Evolutionary conservation across 2,888 invertebrate species (phyloP).

Genomic region (Xestia rhomboidea): DNA sequence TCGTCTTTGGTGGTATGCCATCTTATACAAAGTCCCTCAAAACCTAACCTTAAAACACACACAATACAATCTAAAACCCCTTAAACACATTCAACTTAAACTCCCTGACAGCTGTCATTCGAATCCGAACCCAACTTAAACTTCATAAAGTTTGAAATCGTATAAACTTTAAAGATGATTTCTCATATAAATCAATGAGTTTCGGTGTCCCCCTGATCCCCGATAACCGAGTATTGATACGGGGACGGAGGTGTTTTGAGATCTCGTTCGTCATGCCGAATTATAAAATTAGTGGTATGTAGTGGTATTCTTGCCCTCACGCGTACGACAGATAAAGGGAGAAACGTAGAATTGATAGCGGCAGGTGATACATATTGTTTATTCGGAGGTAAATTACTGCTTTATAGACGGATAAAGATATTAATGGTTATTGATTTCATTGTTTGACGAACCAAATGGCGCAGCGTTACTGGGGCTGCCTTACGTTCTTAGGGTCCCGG

Average conservation of each 20-base stretch:
- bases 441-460: too few species aligned
- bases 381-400: slow-evolving; percentile 34
- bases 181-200: slow-evolving; percentile 80
- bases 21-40: slow-evolving; percentile 52
- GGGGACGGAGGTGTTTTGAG: slow-evolving; percentile 76
- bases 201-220: slow-evolving; percentile 77
- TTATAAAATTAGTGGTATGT: slow-evolving; percentile 74
- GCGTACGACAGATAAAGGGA: slow-evolving; percentile 41
- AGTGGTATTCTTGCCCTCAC: slow-evolving; percentile 60
- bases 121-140: slow-evolving; percentile 31
- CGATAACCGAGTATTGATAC: slow-evolving; percentile 79
- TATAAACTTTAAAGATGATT: slow-evolving; percentile 62
- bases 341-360: slow-evolving; percentile 36
- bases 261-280: slow-evolving; percentile 77
- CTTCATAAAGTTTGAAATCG: slow-evolving; percentile 50
- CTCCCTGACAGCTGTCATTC: slow-evolving; percentile 10
- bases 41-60: slow-evolving; percentile 45
- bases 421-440: slow-evolving; percentile 42
- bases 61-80: slow-evolving; percentile 42
- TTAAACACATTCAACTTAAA: slow-evolving; percentile 17
- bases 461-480: too few species aligned
- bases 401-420: slow-evolving; percentile 13
- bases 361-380: slow-evolving; percentile 42
- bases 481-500: too few species aligned
- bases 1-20: slow-evolving; percentile 88